Percentiles rank a stretch among this genome's conserved stretches.
phyloP scores from a whole-genome alignment of 92 coral and sea anemone genomes.

The Muricea muricata region DNA sequence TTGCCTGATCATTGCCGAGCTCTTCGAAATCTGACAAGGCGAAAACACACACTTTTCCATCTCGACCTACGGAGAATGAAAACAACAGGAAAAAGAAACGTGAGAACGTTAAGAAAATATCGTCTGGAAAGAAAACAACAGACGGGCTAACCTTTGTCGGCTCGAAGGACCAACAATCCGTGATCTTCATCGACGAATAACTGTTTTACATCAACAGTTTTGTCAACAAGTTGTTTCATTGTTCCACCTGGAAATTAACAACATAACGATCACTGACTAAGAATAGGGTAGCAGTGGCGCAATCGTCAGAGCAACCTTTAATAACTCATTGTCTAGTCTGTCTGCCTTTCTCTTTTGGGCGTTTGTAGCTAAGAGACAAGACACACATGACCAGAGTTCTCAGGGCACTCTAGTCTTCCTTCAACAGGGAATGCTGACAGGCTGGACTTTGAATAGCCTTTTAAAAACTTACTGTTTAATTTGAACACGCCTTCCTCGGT shows the following conservation, averaged over 20 bases:
- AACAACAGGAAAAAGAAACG: background rate
- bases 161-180: slow-evolving; percentile 81
- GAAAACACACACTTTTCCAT: slow-evolving; percentile 84
- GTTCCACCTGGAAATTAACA: slow-evolving; percentile 59
- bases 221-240: slow-evolving; percentile 81
- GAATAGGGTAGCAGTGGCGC: background rate
- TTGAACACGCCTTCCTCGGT: slow-evolving; percentile 91
- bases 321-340: too few relatives aligned
- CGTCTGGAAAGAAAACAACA: background rate
- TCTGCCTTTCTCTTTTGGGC: too few relatives aligned
- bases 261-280: background rate
- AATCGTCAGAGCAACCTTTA: too few relatives aligned
- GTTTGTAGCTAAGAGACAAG: too few relatives aligned
- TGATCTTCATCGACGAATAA: slow-evolving; percentile 82
- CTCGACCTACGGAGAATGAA: slow-evolving; percentile 71
- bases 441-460: too few relatives aligned
- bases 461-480: slow-evolving; percentile 64
- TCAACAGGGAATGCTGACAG: too few relatives aligned
- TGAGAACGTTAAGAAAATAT: background rate
- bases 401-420: too few relatives aligned
- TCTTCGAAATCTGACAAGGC: slow-evolving; percentile 87
- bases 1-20: slow-evolving; percentile 65
- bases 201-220: slow-evolving; percentile 79
- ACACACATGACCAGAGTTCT: too few relatives aligned
- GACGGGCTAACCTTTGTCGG: slow-evolving; percentile 80